Percentiles rank a stretch among this genome's conserved stretches.
Conservation (phyloP, 1,140 invertebrate species). For the Zaprionus davidi region DNA sequence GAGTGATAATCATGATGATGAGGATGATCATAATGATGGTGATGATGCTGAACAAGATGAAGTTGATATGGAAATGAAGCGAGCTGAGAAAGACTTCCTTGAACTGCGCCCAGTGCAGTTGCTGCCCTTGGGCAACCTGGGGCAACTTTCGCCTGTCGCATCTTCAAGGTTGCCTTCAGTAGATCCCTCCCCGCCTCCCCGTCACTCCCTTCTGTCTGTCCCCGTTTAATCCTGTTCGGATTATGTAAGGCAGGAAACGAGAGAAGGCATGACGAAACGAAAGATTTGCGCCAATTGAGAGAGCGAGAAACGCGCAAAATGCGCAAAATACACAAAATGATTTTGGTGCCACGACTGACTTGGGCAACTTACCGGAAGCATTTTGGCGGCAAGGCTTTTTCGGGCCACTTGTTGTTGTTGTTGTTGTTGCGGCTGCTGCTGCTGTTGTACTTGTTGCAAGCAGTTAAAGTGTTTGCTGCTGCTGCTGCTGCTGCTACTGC, state of each 20-base stretch:
- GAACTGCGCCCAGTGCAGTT: background rate
- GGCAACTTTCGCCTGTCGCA: constrained; percentile 25
- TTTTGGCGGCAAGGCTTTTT: constrained; percentile 68
- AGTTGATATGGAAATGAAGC: background rate
- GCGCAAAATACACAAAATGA: constrained; percentile 10
- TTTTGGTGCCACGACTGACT: constrained; percentile 22
- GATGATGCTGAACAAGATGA: background rate
- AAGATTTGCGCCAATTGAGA: constrained; percentile 17
- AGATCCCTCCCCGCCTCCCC: background rate
- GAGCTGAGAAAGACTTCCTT: constrained; percentile 18
- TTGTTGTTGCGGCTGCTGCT: background rate
- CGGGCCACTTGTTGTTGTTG: constrained; percentile 50
- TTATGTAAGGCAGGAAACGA: constrained; percentile 11
- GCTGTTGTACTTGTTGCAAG: constrained; percentile 8
- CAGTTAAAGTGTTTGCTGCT: constrained; percentile 7
- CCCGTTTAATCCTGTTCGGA: constrained; percentile 21
- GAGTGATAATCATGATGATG: background rate
- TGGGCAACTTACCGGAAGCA: constrained; percentile 72
- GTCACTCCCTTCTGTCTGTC: background rate
- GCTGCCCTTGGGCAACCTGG: constrained; percentile 5
- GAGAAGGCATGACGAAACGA: background rate
- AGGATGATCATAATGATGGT: background rate
- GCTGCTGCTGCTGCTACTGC: background rate
- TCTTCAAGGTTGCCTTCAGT: constrained; percentile 25
- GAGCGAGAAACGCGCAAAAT: constrained; percentile 12